Evolutionary conservation across 2,888 invertebrate genomes (phyloP).

Genomic region (Uloborus plumipes): DNA sequence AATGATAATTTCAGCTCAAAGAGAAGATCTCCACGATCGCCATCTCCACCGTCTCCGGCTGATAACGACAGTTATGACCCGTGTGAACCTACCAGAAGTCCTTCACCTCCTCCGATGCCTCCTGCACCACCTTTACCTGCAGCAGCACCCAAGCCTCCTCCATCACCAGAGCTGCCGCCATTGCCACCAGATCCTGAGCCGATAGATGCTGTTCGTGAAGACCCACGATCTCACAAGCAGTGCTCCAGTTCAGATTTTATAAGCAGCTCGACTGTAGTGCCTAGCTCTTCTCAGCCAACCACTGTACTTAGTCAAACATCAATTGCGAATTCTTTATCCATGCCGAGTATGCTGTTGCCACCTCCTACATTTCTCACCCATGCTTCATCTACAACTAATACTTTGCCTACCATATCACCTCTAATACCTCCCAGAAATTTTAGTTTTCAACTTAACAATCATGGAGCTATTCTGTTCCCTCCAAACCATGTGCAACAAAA

Average conservation of each 20-base stretch:
- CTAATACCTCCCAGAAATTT: conserved; percentile 60
- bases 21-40: conserved; percentile 60
- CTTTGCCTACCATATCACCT: conserved; percentile 23
- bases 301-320: conserved; percentile 39
- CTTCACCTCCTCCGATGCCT: conserved; percentile 63
- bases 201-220: conserved; percentile 45
- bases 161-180: conserved; percentile 66
- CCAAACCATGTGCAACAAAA: conserved; percentile 61
- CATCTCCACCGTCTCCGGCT: conserved; percentile 65
- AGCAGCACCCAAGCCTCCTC: conserved; percentile 69
- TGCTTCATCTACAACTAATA: conserved; percentile 52
- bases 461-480: conserved; percentile 39
- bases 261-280: conserved; percentile 18
- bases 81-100: conserved; percentile 88
- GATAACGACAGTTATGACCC: conserved; percentile 82
- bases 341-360: conserved; percentile 67
- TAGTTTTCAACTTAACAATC: conserved; percentile 52
- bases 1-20: conserved; percentile 35
- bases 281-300: conserved; percentile 28
- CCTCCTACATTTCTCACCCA: conserved; percentile 67
- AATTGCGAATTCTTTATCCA: conserved; percentile 37
- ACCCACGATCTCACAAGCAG: conserved; percentile 5
- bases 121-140: conserved; percentile 59
- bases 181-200: conserved; percentile 67
- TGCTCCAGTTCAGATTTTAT: conserved; percentile 20